Base-by-base conservation (phyloP, 2,113 vertebrate species). In the Sebastes fasciatus region DNA sequence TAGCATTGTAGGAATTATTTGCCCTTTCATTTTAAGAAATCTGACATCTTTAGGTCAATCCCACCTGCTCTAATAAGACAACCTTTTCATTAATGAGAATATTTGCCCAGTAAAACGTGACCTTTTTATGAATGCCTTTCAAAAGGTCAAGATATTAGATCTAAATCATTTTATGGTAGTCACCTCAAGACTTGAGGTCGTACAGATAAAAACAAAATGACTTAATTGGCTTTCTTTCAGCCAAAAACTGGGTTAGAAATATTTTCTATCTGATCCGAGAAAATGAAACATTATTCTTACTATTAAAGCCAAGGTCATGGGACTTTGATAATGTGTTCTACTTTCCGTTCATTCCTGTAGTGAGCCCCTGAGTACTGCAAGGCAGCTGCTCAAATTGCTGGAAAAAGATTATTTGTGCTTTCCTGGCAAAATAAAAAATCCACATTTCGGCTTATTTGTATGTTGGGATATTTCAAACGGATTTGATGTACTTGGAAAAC, bases 101-200 rank as follows among this genome's bases (percentile, higher is more conserved):
- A 82, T 85, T 87, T 88, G 21, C 74, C 21, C 63, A 54, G 71
- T 82, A 58, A 85, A 89, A 72, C 74, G 14, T 82, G 80, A 87
- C 86, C 84, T 91, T 92, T 90, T 74, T 85, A 68, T 66, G 60
- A 82, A 85, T 49, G 63, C 10, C 72, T 79, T 74, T 86, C 52
- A 70, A 89, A 92, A 92, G 89, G 86, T 79, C 86, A 84, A 63
- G 13, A 80, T 73, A 61, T 91, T 58, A 79, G 76, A 83, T 89
- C 55, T 80, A 84, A 87, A 91, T 90, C 76, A 62, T 85, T 87
- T 87, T 51, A 52, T 70, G 69, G 76, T 65, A 6, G 54, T 77
- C 82, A 79, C 68, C 83, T 79, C n/a, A 21, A 62, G 19, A 86
- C 61, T 84, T 71, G 61, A 74, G 92, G 88, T 90, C 85, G 83